Percentiles rank a stretch among this genome's conserved stretches.
Conservation (phyloP, 2,113 vertebrate species). For the Periophthalmus modestus region DNA sequence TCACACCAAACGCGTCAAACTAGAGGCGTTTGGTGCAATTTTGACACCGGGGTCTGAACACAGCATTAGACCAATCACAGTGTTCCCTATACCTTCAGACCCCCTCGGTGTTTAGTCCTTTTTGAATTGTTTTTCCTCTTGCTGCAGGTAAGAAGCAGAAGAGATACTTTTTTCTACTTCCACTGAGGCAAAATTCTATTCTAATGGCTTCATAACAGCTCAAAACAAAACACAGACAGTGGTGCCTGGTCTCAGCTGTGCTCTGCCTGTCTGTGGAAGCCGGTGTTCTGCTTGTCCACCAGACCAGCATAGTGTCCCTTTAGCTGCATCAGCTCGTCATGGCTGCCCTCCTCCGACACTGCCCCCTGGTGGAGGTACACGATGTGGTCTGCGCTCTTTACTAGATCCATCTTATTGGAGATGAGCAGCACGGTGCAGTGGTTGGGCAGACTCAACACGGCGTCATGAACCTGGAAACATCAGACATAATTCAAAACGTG, state of each 20-base stretch:
- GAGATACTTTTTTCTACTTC: no score
- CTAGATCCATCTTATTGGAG: conserved; percentile 78
- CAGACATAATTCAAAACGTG: no score
- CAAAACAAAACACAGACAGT: neutral
- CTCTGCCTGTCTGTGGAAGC: conserved; percentile 49
- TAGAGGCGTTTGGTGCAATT: no score
- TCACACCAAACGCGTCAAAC: no score
- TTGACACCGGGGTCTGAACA: no score
- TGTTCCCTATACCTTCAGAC: no score
- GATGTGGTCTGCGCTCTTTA: conserved; percentile 76
- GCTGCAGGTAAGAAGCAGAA: no score
- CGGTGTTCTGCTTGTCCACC: conserved; percentile 59
- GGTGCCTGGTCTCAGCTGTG: neutral
- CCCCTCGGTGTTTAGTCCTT: no score
- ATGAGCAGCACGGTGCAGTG: conserved; percentile 80
- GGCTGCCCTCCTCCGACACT: conserved; percentile 74
- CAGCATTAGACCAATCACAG: no score
- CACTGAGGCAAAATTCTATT: no score
- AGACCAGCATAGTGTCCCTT: conserved; percentile 71
- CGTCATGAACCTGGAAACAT: conserved; percentile 65
- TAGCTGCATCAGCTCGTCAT: conserved; percentile 51
- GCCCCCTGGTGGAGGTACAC: conserved; percentile 75
- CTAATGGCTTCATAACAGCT: neutral
- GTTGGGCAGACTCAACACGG: conserved; percentile 46
- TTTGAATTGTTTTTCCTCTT: no score